Evolutionary conservation across 2,888 invertebrate genomes (phyloP), one percentile per base, ranked within the genome.

Genomic region (Biston stratarius): DNA sequence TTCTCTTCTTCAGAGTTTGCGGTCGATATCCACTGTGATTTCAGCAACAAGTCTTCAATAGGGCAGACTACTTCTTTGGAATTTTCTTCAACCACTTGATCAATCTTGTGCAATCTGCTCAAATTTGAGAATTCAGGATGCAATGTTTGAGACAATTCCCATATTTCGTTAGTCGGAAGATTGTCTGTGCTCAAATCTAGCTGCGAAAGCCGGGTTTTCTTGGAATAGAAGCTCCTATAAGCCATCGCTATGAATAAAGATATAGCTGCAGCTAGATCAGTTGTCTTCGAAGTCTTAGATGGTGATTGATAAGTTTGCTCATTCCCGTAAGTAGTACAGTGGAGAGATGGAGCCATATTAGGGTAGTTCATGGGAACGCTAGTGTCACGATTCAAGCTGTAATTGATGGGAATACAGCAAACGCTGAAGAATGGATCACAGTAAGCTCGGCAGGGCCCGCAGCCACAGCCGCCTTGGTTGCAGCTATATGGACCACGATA

Each of bases 371-470:
- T 15, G 47, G 11, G 10, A 5, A 48, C 10, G 11, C 5, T 11
- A 10, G 11, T 48, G 33, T 48, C 11, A 11, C 1, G 5, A 12
- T 33, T 11, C 24, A 48, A 11, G 11, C 33, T 14, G 47, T 5
- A 24, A 47, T 15, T 6, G 5, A 38, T 38, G 6, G 48, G 48
- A 1, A 33, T 1, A 3, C 75, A 70, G 40, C 75, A 77, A 15
- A 40, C 53, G 57, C 77, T 75, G 6, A 71, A 51, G 52, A 78
- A 76, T 5, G 79, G 76, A 9, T 77, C 77, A 14, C 74, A 71
- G 44, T 40, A 56, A 12, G 56, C 56, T 56, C 56, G 11, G 40
- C 56, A 44, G 2, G 56, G 56, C 0, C 56, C 56, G 11, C 56
- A 56, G 71, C 74, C 70, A 58, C 74, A 44, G 6, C 61, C 48